These are phyloP conservation scores for Ips nitidus DNA, from an alignment of 1,140 invertebrate genomes.

Conservation along the genomic window DNA sequence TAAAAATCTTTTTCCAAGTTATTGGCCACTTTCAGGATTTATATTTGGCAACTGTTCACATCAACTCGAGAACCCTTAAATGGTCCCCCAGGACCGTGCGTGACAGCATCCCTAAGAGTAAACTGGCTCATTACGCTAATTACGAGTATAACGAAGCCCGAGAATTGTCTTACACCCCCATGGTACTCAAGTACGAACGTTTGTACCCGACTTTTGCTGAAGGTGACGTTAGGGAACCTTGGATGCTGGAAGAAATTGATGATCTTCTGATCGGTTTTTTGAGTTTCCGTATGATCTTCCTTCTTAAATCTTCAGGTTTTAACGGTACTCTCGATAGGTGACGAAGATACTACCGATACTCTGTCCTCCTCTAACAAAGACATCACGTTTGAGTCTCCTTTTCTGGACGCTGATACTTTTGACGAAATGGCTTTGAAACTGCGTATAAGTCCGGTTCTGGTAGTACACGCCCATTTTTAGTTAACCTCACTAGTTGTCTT, in stretches of 20 bases:
- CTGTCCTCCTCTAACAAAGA: no score
- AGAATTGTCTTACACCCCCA: conserved; percentile 45
- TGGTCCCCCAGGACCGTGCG: conserved; percentile 40
- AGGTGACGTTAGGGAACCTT: conserved; percentile 42
- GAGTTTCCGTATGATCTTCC: conserved; percentile 17
- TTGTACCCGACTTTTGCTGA: conserved; percentile 6
- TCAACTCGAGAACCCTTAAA: not conserved
- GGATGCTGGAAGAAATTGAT: conserved; percentile 49
- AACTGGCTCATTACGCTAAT: conserved; percentile 45
- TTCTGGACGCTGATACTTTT: conserved; percentile 34
- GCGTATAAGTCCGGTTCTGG: conserved; percentile 23
- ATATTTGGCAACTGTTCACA: not conserved
- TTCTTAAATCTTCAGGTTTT: no score
- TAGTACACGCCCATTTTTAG: not conserved
- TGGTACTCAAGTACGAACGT: conserved; percentile 23
- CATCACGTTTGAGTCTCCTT: conserved; percentile 35
- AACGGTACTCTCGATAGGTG: no score
- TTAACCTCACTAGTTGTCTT: not conserved
- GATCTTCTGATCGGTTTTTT: conserved; percentile 42
- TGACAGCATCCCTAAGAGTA: conserved; percentile 47
- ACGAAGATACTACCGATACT: no score
- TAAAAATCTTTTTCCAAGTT: not conserved
- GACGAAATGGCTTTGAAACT: conserved; percentile 40
- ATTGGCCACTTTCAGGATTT: conserved; percentile 5
- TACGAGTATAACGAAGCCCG: conserved; percentile 47